Base-by-base conservation (phyloP, 2,797 vertebrate species). In the Chromobotia macracanthus region DNA sequence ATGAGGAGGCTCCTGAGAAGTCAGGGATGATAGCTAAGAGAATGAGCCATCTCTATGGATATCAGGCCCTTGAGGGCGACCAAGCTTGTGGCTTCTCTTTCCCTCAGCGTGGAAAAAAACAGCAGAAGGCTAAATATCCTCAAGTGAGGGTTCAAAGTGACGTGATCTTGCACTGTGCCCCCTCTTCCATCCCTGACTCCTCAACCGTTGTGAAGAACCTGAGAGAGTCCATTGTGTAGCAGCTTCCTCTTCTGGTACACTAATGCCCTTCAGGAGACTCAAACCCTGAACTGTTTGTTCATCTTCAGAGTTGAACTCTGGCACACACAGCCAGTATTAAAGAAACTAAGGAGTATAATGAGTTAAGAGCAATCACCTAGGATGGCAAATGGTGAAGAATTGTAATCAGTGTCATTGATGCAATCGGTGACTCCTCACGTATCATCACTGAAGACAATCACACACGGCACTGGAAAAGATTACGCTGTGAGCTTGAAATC, bases 31-130 rank as follows among this genome's bases (percentile, higher is more conserved):
- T 97, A 0, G 94, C 87, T n/a, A 76, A 87, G 44, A 86, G 86
- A 68, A 93, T 96, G 87, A 91, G 79, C n/a, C 82, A 89, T 87
- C 89, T 94, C 41, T 96, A 95, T 0, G 93, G 93, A 65, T 84
- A 85, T 3, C 71, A 51, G n/a, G 50, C 53, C 16, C 28, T 46
- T 35, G 48, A 44, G 46, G 63, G 70, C 5, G 35, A 31, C 41
- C 38, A 11, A 12, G 38, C 38, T 69, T 10, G 2, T 1, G 10
- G 18, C 38, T 5, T 55, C 8, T 51, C 21, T 19, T 16, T 66
- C 23, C 28, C 64, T 23, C 60, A 19, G n/a, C 9, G 3, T 12
- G 56, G 12, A 28, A 41, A 58, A 2, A 28, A 21, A 9, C 70
- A 72, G 51, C 31, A 16, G 1, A n/a, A 46, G 28, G 8, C 21